phyloP scores from a whole-genome alignment of 1,140 invertebrate genomes.

The Drosophila tani region DNA sequence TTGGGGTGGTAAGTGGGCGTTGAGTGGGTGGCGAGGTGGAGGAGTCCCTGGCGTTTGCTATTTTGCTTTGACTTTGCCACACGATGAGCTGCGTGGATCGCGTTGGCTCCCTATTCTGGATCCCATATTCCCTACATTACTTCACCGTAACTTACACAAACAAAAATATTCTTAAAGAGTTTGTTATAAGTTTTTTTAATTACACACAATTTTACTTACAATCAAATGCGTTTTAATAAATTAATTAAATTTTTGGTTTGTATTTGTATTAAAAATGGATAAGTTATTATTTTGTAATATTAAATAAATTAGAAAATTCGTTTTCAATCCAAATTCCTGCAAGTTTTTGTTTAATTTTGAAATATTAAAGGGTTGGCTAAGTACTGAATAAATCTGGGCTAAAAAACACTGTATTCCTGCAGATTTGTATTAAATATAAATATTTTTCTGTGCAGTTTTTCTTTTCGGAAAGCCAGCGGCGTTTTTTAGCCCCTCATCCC shows the following conservation, averaged over 20 bases:
- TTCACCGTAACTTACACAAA: neutral
- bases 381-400: too few species aligned
- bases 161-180: neutral
- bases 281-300: too few species aligned
- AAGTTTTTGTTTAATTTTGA: too few species aligned
- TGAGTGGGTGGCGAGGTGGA: neutral
- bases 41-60: slow-evolving; percentile 39
- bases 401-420: neutral
- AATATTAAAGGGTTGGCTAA: too few species aligned
- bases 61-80: slow-evolving; percentile 44
- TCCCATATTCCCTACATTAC: slow-evolving; percentile 1
- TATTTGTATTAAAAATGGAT: too few species aligned
- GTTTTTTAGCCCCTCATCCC: slow-evolving; percentile 1
- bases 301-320: too few species aligned
- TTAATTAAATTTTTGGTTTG: too few species aligned
- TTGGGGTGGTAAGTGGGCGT: slow-evolving; percentile 1
- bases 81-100: slow-evolving; percentile 49
- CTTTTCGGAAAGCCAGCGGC: slow-evolving; percentile 8
- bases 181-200: too few species aligned
- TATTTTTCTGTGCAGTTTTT: slow-evolving; percentile 14
- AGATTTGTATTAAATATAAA: slow-evolving; percentile 7
- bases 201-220: too few species aligned
- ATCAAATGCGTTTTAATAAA: too few species aligned
- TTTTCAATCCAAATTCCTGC: too few species aligned
- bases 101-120: slow-evolving; percentile 18